A percentile compares a stretch with the other conserved stretches of the same genome.
Evolutionary conservation across 2,797 vertebrate species (phyloP).

Genomic region (Myripristis jacobus): DNA sequence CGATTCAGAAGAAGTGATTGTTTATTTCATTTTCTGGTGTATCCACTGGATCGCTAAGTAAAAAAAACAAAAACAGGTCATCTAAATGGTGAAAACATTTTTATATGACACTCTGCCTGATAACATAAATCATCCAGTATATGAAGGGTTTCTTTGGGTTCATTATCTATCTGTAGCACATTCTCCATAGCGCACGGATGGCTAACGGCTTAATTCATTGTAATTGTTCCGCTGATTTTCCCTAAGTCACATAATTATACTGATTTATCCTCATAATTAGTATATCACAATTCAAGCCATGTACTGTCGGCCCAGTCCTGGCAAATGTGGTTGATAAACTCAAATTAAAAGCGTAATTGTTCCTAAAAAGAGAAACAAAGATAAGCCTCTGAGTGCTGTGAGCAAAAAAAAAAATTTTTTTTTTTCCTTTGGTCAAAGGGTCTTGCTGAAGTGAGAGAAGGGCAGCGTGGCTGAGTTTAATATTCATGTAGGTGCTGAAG

Average conservation of each 20-base stretch:
- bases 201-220: slow-evolving; percentile 43
- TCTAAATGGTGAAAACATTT: slow-evolving; percentile 18
- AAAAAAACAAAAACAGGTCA: slow-evolving; percentile 9
- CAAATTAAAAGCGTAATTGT: slow-evolving; percentile 31
- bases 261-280: slow-evolving; percentile 54
- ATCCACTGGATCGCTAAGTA: slow-evolving; percentile 18
- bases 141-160: slow-evolving; percentile 31
- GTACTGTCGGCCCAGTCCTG: slow-evolving; percentile 16
- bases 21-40: slow-evolving; percentile 9
- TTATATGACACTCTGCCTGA: slow-evolving; percentile 28
- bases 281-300: slow-evolving; percentile 36
- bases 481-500: not conserved
- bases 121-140: slow-evolving; percentile 29
- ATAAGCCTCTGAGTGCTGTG: not conserved
- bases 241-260: slow-evolving; percentile 33
- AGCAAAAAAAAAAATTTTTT: not conserved
- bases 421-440: not conserved
- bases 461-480: not conserved
- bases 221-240: slow-evolving; percentile 46
- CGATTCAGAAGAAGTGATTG: not conserved
- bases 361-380: slow-evolving; percentile 2
- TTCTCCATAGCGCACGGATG: slow-evolving; percentile 23
- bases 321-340: slow-evolving; percentile 2
- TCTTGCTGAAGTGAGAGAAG: not conserved
- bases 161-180: slow-evolving; percentile 43